Evolutionary conservation across 1,140 invertebrate species (phyloP), one percentile per base, ranked within the genome.

Genomic region (Aphis gossypii): DNA sequence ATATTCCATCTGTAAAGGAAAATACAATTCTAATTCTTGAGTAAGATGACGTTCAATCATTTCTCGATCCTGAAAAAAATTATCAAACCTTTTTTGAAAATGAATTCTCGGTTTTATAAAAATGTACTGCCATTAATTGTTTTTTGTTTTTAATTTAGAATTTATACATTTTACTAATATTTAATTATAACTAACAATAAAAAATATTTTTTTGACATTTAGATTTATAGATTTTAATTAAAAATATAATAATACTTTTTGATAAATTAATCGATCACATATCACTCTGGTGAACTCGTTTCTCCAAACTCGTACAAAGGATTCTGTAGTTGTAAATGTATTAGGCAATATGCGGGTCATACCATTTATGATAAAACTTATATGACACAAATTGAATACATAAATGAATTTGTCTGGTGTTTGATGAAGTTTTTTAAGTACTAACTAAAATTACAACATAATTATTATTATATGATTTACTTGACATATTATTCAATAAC

Each of bases 321-420:
- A 96, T 25, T 96, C 95, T 54, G 96, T 96, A 30, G 96, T 95
- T 95, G 97, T 98, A 94, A 96, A 96, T 48, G 94, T 87, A 46
- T 95, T 95, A 0, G 97, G 96, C 87, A 97, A 96, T 46, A 97
- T 98, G 93, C 98, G 96, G 92, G 97, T 97, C 94, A 99, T 95
- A 5, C 98, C 98, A 82, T 97, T 97, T 94, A 97, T 97, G 51
- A 99, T 97, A 89, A 97, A 96, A 2, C 98, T 98, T 91, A 99
- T 95, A 96, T 99, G 98, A 94, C 98, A 96, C 95, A 99, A 96
- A 95, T 99, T 99, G 95, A 99, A 99, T 93, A 98, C 98, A 95
- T 99, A 99, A 95, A 99, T 98, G 95, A 99, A 99, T 95, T 98
- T 99, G 7, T 97, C 97, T 14, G 98, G 98, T 0, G 98, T 99